Evolutionary conservation across 2,797 vertebrate genomes (phyloP), one percentile per base, ranked within the genome.

Genomic region (Meda fulgida): DNA sequence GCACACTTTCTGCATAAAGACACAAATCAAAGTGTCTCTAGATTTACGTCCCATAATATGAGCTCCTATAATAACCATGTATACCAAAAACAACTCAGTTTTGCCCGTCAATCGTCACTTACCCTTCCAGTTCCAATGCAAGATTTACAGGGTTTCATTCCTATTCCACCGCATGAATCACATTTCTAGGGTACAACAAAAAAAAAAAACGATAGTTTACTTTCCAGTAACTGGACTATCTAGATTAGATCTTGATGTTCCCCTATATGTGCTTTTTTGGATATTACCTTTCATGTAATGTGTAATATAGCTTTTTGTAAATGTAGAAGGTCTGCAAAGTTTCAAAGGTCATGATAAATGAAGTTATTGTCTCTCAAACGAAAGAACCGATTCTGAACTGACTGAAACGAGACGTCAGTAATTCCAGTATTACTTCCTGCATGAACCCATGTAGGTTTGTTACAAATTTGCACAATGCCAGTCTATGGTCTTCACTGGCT

Each of bases 101-200:
- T 55, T 23, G 4, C 1, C 23, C 5, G 23, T 60, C 10, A 72
- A 7, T 6, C 10, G 0, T 34, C 9, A 87, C 95, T 95, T 92
- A 96, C 95, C 84, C 91, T 96, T 5, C 95, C 95, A 86, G 87
- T 88, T 8, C 95, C 94, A 6, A 88, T 75, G 86, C 95, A 96
- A 2, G 93, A 84, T 80, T 85, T 91, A 88, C 95, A 96, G 51
- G 93, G 93, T 53, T 29, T 89, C 55, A 70, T 88, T 2, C 94
- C 95, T 89, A 90, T 93, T 72, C 94, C 95, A 48, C 93, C 0
- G 82, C 95, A 96, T 36, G 0, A 10, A n/a, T 96, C 93, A 89
- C 95, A 96, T 86, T 3, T 73, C 95, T 96, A 89, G 48, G 16
- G 46, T 46, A 72, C 1, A 71, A 72, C 1, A 71, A 31, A 10